These are phyloP conservation scores for Rostratula benghalensis DNA, from an alignment of 2,113 vertebrate species.

Conservation along the genomic window DNA sequence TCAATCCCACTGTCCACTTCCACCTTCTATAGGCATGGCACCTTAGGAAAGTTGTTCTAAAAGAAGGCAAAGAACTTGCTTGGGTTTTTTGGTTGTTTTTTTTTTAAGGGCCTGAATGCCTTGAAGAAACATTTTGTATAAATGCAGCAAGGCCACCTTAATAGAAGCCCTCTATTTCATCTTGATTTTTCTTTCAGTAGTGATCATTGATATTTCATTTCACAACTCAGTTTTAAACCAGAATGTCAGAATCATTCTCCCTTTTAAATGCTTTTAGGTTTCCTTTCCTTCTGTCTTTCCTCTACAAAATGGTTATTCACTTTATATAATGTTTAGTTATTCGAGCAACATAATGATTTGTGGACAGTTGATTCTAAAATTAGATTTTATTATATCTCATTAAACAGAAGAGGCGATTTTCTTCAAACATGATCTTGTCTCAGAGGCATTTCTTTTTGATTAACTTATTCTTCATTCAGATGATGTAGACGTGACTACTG, in stretches of 20 bases:
- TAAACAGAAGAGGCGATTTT: not conserved
- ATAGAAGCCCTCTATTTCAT: not conserved
- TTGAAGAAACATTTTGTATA: not conserved
- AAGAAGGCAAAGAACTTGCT: not conserved
- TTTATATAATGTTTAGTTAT: not conserved
- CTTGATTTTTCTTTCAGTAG: not conserved
- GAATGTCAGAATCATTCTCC: not conserved
- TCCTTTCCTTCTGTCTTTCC: not conserved
- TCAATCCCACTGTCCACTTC: not conserved
- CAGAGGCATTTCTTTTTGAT: not conserved
- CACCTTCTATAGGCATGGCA: not conserved
- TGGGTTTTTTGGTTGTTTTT: no score
- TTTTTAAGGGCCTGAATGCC: not conserved
- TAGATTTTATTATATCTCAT: not conserved
- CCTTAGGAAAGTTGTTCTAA: not conserved
- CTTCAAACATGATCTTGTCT: not conserved
- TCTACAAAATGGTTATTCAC: not conserved
- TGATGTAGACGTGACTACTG: not conserved
- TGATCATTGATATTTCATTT: not conserved
- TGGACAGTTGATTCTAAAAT: not conserved
- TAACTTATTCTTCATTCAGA: not conserved
- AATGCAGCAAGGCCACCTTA: accelerated
- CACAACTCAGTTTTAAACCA: not conserved
- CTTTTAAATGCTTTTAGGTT: not conserved
- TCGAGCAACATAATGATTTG: not conserved